phyloP scores from a whole-genome alignment of 2,113 vertebrate species.

The Rhodinocichla rosea region DNA sequence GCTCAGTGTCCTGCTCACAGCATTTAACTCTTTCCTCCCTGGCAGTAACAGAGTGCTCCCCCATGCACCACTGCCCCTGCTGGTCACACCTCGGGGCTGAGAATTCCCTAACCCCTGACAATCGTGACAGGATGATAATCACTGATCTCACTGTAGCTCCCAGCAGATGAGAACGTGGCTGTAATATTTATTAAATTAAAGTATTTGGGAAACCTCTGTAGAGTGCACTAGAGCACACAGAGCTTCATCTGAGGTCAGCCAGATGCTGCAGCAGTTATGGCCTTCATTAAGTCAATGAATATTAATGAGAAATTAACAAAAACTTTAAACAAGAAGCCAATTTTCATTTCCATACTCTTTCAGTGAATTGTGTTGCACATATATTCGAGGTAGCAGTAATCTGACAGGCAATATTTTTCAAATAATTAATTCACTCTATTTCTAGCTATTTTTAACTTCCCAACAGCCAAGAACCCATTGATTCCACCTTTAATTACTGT shows the following conservation, averaged over 20 bases:
- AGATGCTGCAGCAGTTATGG: neutral
- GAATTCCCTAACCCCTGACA: rapidly evolving
- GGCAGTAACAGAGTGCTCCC: neutral
- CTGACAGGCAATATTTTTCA: constrained; percentile 29
- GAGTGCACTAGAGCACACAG: neutral
- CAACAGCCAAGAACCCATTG: neutral
- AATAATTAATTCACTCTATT: constrained; percentile 32
- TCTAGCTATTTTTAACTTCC: neutral
- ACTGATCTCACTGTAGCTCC: neutral
- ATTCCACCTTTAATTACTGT: constrained; percentile 19
- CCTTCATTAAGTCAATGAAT: neutral
- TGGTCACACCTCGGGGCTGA: neutral
- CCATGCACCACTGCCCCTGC: rapidly evolving
- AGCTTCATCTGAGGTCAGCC: neutral
- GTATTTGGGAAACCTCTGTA: neutral
- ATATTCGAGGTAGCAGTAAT: constrained; percentile 43
- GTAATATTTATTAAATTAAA: neutral
- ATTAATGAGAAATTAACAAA: neutral
- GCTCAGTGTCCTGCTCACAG: rapidly evolving
- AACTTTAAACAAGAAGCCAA: neutral
- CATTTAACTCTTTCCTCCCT: neutral
- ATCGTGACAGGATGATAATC: rapidly evolving
- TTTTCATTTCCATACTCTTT: constrained; percentile 26
- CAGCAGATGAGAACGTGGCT: rapidly evolving
- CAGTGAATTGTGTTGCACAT: neutral